Evolutionary conservation across 2,113 vertebrate genomes (phyloP).

Genomic region (Oceanodroma tethys): DNA sequence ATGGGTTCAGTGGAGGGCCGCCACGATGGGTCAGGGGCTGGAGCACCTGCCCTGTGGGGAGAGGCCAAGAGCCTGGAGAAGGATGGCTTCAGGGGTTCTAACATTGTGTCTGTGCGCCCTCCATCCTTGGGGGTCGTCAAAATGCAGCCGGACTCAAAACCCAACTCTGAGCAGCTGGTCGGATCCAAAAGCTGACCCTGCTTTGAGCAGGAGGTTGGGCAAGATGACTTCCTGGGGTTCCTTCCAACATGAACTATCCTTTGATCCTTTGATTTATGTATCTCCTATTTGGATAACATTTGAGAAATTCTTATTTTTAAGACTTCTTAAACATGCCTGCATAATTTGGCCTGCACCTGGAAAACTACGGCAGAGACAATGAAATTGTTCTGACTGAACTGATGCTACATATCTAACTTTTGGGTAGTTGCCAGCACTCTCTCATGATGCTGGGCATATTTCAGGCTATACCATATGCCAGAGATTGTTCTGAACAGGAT

Average conservation of each 20-base stretch:
- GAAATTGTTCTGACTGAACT: neutral
- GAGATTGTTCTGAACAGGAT: neutral
- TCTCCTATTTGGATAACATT: neutral
- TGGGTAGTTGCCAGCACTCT: neutral
- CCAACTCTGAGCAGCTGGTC: neutral
- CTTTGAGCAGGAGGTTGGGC: neutral
- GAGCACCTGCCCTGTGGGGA: neutral
- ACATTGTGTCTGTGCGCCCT: neutral
- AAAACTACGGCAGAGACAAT: neutral
- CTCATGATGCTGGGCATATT: neutral
- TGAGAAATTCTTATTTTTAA: neutral
- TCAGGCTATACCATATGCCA: neutral
- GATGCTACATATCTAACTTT: neutral
- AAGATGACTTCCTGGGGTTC: neutral
- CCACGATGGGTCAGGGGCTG: neutral
- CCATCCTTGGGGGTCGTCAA: neutral
- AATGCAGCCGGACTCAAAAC: neutral
- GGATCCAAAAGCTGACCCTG: neutral
- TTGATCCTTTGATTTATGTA: neutral
- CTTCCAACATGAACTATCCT: neutral
- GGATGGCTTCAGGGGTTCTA: neutral
- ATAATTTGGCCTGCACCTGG: neutral
- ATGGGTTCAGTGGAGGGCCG: fast-evolving
- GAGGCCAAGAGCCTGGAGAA: neutral
- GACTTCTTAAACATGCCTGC: neutral